Percentiles rank a stretch among this genome's conserved stretches.
These are phyloP conservation scores for Heliopora coerulea DNA, from an alignment of 92 coral and sea anemone genomes.

Conservation along the genomic window DNA sequence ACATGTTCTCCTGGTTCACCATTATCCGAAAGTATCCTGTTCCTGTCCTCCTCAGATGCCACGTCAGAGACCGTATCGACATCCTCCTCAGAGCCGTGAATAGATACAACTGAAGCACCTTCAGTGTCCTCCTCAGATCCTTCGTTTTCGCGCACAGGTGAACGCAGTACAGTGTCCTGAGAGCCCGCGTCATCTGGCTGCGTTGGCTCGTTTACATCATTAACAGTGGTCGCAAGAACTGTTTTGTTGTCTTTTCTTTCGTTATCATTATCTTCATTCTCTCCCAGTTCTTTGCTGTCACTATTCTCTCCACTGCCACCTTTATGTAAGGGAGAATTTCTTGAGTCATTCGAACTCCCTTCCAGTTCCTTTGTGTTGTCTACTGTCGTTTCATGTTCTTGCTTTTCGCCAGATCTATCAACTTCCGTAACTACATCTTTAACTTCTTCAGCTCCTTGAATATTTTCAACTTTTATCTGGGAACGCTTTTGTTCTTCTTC, in stretches of 20 bases:
- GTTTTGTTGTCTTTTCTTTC: background rate
- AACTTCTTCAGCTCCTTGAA: conserved; percentile 8
- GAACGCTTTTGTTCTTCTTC: conserved; percentile 16
- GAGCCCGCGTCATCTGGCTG: background rate
- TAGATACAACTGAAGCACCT: conserved; percentile 3
- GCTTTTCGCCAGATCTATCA: background rate
- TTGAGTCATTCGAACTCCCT: background rate
- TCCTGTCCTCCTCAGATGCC: conserved; percentile 29
- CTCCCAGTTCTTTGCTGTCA: background rate
- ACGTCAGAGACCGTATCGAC: conserved; percentile 9
- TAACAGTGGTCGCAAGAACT: background rate
- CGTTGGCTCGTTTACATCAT: background rate
- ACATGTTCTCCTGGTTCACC: conserved; percentile 15
- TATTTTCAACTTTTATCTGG: background rate
- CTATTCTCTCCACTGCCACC: background rate
- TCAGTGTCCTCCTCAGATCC: background rate
- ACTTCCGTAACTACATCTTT: background rate
- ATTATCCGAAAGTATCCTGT: conserved; percentile 19
- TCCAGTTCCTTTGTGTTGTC: background rate
- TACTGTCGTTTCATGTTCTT: background rate
- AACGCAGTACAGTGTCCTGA: background rate
- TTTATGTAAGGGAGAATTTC: background rate
- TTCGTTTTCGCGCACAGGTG: background rate
- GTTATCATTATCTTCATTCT: background rate
- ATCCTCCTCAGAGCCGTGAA: conserved; percentile 35